Evolutionary conservation across 2,113 vertebrate genomes (phyloP), one percentile per base, ranked within the genome.

Genomic region (Tylochromis polylepis): DNA sequence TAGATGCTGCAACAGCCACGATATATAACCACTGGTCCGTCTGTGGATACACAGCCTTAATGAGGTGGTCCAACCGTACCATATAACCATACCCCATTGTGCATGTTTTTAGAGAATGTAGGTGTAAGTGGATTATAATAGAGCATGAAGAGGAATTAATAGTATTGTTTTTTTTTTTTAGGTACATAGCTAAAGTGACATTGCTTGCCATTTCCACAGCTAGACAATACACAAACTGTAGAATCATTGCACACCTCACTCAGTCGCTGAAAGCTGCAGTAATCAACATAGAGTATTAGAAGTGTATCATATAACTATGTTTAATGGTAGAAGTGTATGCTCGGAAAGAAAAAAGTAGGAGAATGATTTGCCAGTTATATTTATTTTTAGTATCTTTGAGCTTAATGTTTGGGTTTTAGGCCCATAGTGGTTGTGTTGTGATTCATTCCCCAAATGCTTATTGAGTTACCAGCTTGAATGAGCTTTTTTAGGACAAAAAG

Each of bases 41-140:
- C 88, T 92, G 92, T 88, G 89, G 89, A 88, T 78, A 38, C 85
- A 60, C 59, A 18, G 88, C 53, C 88, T 53, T 89, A 87, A 87
- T 80, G 83, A 90, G 88, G 85, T 79, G 89, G 89, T 88, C 85
- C 72, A n/a, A 57, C 38, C 15, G 18, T 3, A 16, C 14, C 77
- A 53, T 58, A 79, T 43, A 67, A 82, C 85, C 81, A 65, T 58
- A 60, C 31, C 78, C 79, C 51, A 65, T 56, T 85, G 81, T 87
- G 82, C 78, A 46, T 77, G 72, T 34, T 78, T 83, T 20, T 18
- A 83, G 56, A 79, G 85, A 81, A 46, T 9, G 60, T n/a, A 27
- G 7, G 3, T 85, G 84, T 85, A 78, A 72, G 80, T 34, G 11
- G 36, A 83, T 81, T 88, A 81, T 78, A 86, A 85, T 11, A 8